These are phyloP conservation scores for Caenorhabditis inopinata DNA, from an alignment of 1,140 invertebrate species.

Conservation along the genomic window DNA sequence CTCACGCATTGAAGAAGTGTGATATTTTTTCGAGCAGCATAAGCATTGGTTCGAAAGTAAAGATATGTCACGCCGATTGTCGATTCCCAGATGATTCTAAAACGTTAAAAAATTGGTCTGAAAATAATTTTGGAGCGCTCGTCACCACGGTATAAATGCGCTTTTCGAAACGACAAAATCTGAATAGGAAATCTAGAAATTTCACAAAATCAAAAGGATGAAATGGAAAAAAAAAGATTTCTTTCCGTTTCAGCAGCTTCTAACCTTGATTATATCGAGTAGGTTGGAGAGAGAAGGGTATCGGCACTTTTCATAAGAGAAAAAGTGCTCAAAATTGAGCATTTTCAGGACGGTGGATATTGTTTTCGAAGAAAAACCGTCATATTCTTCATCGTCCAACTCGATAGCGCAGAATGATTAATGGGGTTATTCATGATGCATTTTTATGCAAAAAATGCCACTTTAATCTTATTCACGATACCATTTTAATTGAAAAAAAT, in stretches of 20 bases:
- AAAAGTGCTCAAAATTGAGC: not conserved
- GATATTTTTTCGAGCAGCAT: not conserved
- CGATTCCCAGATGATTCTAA: conserved; percentile 11
- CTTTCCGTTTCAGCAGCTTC: no score
- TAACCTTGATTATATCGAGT: not conserved
- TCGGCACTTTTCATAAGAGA: not conserved
- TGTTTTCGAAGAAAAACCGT: not conserved
- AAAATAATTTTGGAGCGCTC: no score
- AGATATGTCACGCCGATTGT: conserved; percentile 18
- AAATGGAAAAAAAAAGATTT: not conserved
- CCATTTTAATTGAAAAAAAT: no score
- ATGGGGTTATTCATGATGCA: no score
- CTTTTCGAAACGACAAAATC: no score
- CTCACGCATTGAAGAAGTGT: conserved; percentile 11
- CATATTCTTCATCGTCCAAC: not conserved
- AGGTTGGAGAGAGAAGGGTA: not conserved
- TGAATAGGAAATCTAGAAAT: no score
- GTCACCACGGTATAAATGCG: no score
- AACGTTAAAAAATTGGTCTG: no score
- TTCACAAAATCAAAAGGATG: no score
- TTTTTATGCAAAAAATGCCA: no score
- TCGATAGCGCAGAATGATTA: no score
- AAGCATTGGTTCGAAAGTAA: conserved; percentile 10
- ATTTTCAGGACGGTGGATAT: not conserved
- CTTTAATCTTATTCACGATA: no score